Conservation (phyloP, 2,113 vertebrate genomes). For the Sardina pilchardus region DNA sequence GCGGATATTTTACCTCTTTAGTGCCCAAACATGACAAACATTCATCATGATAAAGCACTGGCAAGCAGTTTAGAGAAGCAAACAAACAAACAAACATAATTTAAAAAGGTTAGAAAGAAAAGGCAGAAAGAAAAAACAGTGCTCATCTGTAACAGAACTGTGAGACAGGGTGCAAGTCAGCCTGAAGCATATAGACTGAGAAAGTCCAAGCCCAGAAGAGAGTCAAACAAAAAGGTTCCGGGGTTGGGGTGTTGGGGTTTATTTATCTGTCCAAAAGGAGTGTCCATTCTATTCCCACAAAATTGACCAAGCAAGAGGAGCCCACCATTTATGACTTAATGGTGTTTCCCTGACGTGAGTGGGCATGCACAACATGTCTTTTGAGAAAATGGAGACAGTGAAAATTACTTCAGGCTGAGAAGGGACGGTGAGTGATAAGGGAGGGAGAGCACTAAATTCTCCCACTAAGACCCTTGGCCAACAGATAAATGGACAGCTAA, state of each 20-base stretch:
- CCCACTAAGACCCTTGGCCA: background rate
- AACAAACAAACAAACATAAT: conserved; percentile 48
- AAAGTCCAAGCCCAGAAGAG: conserved; percentile 39
- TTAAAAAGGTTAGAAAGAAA: conserved; percentile 66
- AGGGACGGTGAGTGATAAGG: background rate
- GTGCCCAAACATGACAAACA: conserved; percentile 69
- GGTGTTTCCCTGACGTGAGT: conserved; percentile 18
- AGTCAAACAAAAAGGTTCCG: background rate
- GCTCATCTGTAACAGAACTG: conserved; percentile 45
- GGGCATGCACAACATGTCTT: conserved; percentile 29
- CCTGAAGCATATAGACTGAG: conserved; percentile 47
- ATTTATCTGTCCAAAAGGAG: background rate
- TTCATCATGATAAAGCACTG: conserved; percentile 75
- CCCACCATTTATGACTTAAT: conserved; percentile 38
- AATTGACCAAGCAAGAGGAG: conserved; percentile 23
- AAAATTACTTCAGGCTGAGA: conserved; percentile 50
- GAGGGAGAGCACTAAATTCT: background rate
- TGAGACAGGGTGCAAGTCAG: conserved; percentile 49
- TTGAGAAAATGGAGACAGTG: background rate
- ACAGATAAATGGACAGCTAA: conserved; percentile 31
- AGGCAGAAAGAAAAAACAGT: conserved; percentile 39
- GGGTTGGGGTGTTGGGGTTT: background rate
- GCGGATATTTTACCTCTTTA: conserved; percentile 62
- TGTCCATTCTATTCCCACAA: conserved; percentile 10
- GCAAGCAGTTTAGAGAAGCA: conserved; percentile 69